A percentile compares a stretch with the other conserved stretches of the same genome.
phyloP scores from a whole-genome alignment of 2,888 invertebrate genomes.

The Octodonta nipae region DNA sequence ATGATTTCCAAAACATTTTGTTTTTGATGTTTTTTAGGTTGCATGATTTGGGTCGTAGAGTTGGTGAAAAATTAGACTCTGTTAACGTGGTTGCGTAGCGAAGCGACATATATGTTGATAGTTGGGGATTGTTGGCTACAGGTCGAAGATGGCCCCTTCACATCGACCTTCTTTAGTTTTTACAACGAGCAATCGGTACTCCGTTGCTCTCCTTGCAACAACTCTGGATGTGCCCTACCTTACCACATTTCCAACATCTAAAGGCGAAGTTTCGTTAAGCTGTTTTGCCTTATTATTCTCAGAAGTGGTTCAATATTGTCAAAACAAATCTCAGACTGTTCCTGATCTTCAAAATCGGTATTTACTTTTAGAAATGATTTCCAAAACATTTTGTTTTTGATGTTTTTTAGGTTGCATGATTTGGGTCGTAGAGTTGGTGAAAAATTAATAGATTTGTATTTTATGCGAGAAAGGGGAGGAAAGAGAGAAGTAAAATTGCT shows the following conservation, averaged over 20 bases:
- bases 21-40: constrained; percentile 66
- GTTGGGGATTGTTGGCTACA: no score
- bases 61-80: constrained; percentile 86
- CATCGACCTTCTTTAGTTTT: no score
- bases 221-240: no score
- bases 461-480: constrained; percentile 82
- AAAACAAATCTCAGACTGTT: constrained; percentile 87
- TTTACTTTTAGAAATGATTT: no score
- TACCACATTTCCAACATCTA: no score
- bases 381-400: no score
- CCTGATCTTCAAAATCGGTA: constrained; percentile 90
- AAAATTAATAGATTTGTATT: constrained; percentile 83
- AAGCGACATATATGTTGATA: no score
- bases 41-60: constrained; percentile 87
- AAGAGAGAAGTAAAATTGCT: constrained; percentile 91
- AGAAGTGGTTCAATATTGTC: constrained; percentile 95
- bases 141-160: no score
- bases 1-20: no score
- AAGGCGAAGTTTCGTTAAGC: constrained; percentile 81
- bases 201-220: no score
- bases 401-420: constrained; percentile 71
- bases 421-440: constrained; percentile 91
- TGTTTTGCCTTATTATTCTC: constrained; percentile 92
- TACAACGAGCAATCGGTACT: no score
- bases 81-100: no score